Conservation (phyloP, 2,797 vertebrate genomes). For the Xyrichtys novacula region DNA sequence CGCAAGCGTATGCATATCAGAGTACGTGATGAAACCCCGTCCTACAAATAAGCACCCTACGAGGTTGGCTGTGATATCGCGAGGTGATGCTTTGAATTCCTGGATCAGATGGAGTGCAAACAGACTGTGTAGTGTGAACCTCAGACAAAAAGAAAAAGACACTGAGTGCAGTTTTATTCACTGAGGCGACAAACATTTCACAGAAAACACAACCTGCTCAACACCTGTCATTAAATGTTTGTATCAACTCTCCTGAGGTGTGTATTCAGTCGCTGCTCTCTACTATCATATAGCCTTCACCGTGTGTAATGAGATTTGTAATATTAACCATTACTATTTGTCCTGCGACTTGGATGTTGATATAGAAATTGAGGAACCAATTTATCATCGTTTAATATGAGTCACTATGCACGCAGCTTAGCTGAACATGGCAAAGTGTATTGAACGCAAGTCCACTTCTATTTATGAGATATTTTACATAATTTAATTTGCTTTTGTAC, state of each 20-base stretch:
- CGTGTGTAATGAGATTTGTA: slow-evolving; percentile 95
- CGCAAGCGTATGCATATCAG: slow-evolving; percentile 58
- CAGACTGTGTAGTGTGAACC: slow-evolving; percentile 28
- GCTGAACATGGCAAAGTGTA: slow-evolving; percentile 99
- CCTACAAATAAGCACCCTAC: slow-evolving; percentile 24
- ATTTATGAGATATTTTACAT: slow-evolving; percentile 99
- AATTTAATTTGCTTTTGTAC: slow-evolving; percentile 99
- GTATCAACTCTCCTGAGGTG: slow-evolving; percentile 82
- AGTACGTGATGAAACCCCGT: slow-evolving; percentile 52
- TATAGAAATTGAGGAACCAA: slow-evolving; percentile 97
- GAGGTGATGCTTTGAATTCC: slow-evolving; percentile 48
- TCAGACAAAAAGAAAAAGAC: slow-evolving; percentile 10
- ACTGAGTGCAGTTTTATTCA: not conserved
- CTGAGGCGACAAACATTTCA: slow-evolving; percentile 8
- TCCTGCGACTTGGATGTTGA: slow-evolving; percentile 99
- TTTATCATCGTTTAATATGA: slow-evolving; percentile 99
- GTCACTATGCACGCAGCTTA: slow-evolving; percentile 99
- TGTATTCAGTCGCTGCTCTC: slow-evolving; percentile 86
- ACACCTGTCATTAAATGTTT: slow-evolving; percentile 26
- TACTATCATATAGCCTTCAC: slow-evolving; percentile 91
- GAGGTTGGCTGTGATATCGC: slow-evolving; percentile 41
- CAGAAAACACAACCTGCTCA: slow-evolving; percentile 8
- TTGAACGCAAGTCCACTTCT: slow-evolving; percentile 99
- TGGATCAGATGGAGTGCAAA: slow-evolving; percentile 46
- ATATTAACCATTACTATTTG: slow-evolving; percentile 98